phyloP scores from a whole-genome alignment of 2,113 vertebrate species.

The Sceloporus tristichus region DNA sequence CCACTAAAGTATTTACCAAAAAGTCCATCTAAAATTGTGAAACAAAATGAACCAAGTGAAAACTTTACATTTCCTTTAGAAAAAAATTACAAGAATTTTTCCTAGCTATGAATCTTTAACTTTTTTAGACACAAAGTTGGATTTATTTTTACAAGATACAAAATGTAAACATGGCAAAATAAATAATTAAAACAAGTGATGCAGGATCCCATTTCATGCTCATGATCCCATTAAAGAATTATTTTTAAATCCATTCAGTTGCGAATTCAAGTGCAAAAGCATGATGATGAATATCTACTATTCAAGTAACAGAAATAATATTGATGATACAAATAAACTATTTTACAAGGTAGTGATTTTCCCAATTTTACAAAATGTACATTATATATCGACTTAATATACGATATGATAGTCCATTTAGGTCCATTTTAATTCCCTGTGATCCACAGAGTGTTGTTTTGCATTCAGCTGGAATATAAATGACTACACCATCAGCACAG shows the following conservation, averaged over 20 bases:
- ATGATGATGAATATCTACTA: slow-evolving; percentile 95
- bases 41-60: slow-evolving; percentile 90
- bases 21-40: slow-evolving; percentile 89
- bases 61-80: slow-evolving; percentile 88
- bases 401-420: slow-evolving; percentile 83
- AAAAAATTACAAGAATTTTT: slow-evolving; percentile 91
- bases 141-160: slow-evolving; percentile 97
- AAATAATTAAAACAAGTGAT: slow-evolving; percentile 97
- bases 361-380: slow-evolving; percentile 97
- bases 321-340: slow-evolving; percentile 97
- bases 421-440: slow-evolving; percentile 78
- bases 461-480: slow-evolving; percentile 75
- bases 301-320: slow-evolving; percentile 98
- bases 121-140: slow-evolving; percentile 92
- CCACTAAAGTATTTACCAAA: slow-evolving; percentile 90
- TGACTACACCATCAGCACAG: slow-evolving; percentile 72
- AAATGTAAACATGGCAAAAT: slow-evolving; percentile 99
- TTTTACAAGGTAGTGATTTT: slow-evolving; percentile 97
- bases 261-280: slow-evolving; percentile 96
- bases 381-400: slow-evolving; percentile 87
- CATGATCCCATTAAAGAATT: slow-evolving; percentile 93
- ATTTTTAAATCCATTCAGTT: slow-evolving; percentile 90
- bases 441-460: slow-evolving; percentile 76
- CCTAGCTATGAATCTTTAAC: slow-evolving; percentile 89
- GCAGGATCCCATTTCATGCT: slow-evolving; percentile 92